phyloP scores from a whole-genome alignment of 2,888 invertebrate genomes.

The Pheosia tremula region DNA sequence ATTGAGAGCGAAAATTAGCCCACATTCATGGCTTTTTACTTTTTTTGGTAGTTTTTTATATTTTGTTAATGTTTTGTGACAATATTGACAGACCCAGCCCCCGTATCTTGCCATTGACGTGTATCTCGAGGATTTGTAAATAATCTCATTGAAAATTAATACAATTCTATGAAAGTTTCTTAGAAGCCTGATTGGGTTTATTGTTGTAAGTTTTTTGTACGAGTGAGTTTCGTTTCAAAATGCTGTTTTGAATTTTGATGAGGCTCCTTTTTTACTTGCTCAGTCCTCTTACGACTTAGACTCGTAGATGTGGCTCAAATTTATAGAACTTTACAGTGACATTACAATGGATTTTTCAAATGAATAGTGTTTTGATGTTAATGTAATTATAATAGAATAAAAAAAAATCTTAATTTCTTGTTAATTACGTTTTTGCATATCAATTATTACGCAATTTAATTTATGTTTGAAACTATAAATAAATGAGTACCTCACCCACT shows the following conservation, averaged over 20 bases:
- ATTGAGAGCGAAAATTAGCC: conserved; percentile 82
- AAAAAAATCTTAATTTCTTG: too few relatives aligned
- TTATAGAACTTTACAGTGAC: too few relatives aligned
- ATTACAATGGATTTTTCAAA: too few relatives aligned
- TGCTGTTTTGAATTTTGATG: conserved; percentile 51
- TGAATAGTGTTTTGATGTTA: too few relatives aligned
- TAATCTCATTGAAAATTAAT: conserved; percentile 82
- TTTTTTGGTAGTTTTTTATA: conserved; percentile 44
- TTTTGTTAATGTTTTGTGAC: conserved; percentile 73
- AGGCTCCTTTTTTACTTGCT: conserved; percentile 18
- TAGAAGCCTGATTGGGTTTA: conserved; percentile 70
- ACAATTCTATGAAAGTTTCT: conserved; percentile 63
- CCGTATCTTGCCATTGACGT: conserved; percentile 49
- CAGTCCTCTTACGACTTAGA: too few relatives aligned
- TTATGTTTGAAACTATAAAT: too few relatives aligned
- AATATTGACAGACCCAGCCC: conserved; percentile 81
- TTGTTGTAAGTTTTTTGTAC: conserved; percentile 72
- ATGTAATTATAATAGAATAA: too few relatives aligned
- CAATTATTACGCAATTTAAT: too few relatives aligned
- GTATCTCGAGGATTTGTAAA: conserved; percentile 75
- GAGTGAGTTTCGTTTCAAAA: conserved; percentile 59
- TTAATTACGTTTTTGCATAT: too few relatives aligned
- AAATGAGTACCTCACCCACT: too few relatives aligned
- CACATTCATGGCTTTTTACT: conserved; percentile 67
- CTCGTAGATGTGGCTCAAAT: too few relatives aligned